These are phyloP conservation scores for Zoanthus sociatus DNA, from an alignment of 92 coral and sea anemone species.

Conservation along the genomic window DNA sequence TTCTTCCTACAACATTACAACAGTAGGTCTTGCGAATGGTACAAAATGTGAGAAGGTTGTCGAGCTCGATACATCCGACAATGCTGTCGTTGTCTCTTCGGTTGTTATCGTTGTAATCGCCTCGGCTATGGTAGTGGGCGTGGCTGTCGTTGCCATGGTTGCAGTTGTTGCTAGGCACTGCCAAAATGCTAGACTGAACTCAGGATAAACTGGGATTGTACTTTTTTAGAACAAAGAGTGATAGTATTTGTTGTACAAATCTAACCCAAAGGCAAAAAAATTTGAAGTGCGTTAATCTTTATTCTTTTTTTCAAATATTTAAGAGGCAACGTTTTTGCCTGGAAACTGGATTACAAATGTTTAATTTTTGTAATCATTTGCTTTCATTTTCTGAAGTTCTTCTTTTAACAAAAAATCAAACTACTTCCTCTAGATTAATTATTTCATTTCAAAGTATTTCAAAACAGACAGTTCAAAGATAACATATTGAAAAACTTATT, in stretches of 20 bases:
- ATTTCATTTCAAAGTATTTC: neutral
- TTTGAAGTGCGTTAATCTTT: too few species aligned
- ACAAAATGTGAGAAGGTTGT: slow-evolving; percentile 96
- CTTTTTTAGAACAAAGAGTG: neutral
- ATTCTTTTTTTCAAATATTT: too few species aligned
- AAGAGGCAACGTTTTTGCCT: too few species aligned
- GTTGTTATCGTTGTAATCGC: slow-evolving; percentile 99
- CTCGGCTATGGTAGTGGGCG: slow-evolving; percentile 99
- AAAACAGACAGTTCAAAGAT: neutral
- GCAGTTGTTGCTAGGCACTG: slow-evolving; percentile 99
- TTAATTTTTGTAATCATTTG: neutral
- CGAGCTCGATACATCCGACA: slow-evolving; percentile 97
- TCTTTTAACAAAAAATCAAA: neutral
- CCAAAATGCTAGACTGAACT: slow-evolving; percentile 80
- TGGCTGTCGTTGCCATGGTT: slow-evolving; percentile 99
- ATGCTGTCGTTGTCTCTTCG: slow-evolving; percentile 99
- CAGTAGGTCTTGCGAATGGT: slow-evolving; percentile 78
- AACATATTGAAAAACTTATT: neutral
- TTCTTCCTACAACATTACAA: slow-evolving; percentile 81
- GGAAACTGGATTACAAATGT: too few species aligned
- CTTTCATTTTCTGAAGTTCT: neutral
- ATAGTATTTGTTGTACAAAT: slow-evolving; percentile 29
- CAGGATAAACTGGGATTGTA: neutral
- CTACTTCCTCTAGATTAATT: too few species aligned
- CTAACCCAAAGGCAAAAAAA: too few species aligned